A percentile compares a stretch with the other conserved stretches of the same genome.
phyloP scores from a whole-genome alignment of 2,113 vertebrate species.

The Crotalus horridus region DNA sequence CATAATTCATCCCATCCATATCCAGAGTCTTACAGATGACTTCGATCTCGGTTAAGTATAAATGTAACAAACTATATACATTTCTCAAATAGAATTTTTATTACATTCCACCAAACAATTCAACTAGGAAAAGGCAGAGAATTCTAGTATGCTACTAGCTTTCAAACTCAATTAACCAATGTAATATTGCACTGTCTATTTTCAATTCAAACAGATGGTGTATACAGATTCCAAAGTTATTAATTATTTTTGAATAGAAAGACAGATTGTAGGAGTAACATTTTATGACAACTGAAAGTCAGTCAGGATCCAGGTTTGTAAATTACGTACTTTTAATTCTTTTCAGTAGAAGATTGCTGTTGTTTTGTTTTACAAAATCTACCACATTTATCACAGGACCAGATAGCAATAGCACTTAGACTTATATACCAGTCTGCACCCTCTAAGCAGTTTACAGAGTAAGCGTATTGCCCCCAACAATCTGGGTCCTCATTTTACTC shows the following conservation, averaged over 20 bases:
- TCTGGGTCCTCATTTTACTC: neutral
- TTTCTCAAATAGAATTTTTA: neutral
- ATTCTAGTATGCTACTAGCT: neutral
- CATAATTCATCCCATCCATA: neutral
- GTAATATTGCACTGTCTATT: neutral
- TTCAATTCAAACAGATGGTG: neutral
- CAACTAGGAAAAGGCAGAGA: neutral
- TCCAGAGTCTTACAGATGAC: neutral
- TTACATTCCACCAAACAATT: neutral
- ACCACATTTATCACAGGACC: neutral
- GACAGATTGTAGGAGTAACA: neutral
- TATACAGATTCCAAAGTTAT: neutral
- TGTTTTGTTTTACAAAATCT: neutral
- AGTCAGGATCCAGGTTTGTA: neutral
- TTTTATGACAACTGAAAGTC: neutral
- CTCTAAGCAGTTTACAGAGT: neutral
- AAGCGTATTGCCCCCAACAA: neutral
- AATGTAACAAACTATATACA: neutral
- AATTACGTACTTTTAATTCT: neutral
- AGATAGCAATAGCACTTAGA: neutral
- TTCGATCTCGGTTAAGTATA: neutral
- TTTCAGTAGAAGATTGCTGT: neutral
- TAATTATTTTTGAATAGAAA: neutral
- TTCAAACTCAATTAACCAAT: neutral
- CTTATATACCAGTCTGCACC: neutral